A percentile compares a stretch with the other conserved stretches of the same genome.
phyloP scores from a whole-genome alignment of 2,888 invertebrate species.

The Corbicula japonica region DNA sequence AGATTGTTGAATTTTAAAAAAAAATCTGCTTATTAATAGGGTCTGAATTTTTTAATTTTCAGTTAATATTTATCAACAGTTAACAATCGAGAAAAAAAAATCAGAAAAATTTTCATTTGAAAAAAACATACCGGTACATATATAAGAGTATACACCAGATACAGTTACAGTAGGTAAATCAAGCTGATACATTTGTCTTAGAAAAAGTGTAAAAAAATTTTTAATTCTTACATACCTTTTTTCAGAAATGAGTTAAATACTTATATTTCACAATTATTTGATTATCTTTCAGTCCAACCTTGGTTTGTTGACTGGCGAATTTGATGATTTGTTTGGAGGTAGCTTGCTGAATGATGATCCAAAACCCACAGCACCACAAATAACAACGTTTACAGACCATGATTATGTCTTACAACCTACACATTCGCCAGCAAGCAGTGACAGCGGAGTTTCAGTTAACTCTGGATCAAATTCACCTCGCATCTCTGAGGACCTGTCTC shows the following conservation, averaged over 20 bases:
- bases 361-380: conserved; percentile 25
- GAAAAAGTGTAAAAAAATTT: too few species aligned
- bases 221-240: too few species aligned
- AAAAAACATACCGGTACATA: too few species aligned
- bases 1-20: background rate
- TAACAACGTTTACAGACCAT: conserved; percentile 71
- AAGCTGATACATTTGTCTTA: too few species aligned
- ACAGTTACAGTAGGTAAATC: too few species aligned
- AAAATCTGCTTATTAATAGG: background rate
- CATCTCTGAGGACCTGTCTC: conserved; percentile 50
- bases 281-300: conserved; percentile 72
- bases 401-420: conserved; percentile 77
- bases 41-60: background rate
- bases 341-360: conserved; percentile 34
- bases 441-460: conserved; percentile 80
- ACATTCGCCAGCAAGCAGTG: conserved; percentile 79
- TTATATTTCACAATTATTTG: background rate
- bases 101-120: too few species aligned
- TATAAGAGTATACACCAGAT: too few species aligned
- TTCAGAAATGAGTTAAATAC: too few species aligned
- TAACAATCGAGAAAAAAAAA: too few species aligned
- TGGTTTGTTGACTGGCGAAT: conserved; percentile 62
- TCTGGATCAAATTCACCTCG: conserved; percentile 72
- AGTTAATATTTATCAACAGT: too few species aligned
- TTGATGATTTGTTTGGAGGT: conserved; percentile 61